Evolutionary conservation across 92 coral and sea anemone genomes (phyloP).

Genomic region (Meandrina meandrites): DNA sequence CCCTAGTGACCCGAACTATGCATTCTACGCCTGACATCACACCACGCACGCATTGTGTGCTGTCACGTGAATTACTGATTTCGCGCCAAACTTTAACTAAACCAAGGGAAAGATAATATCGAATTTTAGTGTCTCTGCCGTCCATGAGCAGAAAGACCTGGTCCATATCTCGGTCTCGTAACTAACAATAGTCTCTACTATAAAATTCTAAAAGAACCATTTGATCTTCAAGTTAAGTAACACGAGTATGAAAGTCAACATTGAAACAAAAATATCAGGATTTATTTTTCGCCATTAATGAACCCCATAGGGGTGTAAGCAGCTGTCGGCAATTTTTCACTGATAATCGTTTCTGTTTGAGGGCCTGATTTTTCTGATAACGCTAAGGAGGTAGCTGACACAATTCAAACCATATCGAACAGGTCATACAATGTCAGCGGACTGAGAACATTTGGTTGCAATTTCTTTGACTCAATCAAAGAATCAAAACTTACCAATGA

Average conservation of each 20-base stretch:
- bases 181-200: background rate
- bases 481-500: background rate
- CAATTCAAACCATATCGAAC: background rate
- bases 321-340: background rate
- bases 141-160: too few species aligned
- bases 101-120: too few species aligned
- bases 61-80: too few species aligned
- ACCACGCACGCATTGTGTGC: too few species aligned
- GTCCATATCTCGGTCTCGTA: background rate
- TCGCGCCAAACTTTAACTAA: too few species aligned
- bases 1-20: background rate
- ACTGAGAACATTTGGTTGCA: background rate
- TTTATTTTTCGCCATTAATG: background rate
- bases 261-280: background rate
- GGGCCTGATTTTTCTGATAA: slow-evolving; percentile 14
- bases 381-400: background rate
- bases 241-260: background rate
- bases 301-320: background rate
- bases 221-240: background rate
- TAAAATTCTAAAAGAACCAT: background rate
- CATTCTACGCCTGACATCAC: background rate
- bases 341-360: background rate
- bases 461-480: background rate
- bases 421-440: background rate
- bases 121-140: too few species aligned